A percentile compares a stretch with the other conserved stretches of the same genome.
phyloP scores from a whole-genome alignment of 2,888 invertebrate species.

The Lithophane socia region DNA sequence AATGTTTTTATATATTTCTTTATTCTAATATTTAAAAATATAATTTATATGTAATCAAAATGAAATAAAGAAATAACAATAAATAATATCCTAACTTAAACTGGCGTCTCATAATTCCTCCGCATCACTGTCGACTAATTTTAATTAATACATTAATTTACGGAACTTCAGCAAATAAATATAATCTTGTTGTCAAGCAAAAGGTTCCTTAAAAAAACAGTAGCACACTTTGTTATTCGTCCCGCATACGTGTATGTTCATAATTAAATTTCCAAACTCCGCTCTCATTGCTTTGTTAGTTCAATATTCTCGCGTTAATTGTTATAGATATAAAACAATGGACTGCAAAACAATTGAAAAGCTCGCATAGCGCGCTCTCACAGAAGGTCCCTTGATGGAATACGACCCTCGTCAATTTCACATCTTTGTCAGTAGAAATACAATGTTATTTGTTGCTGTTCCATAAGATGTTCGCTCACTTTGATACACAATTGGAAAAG shows the following conservation, averaged over 20 bases:
- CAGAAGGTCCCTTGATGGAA: conserved; percentile 63
- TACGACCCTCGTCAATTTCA: conserved; percentile 79
- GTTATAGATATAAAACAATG: conserved; percentile 60
- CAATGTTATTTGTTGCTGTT: conserved; percentile 65
- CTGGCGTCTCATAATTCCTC: neutral
- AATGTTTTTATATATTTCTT: too few relatives aligned
- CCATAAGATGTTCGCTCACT: conserved; percentile 49
- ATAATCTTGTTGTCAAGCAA: neutral
- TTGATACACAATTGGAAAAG: conserved; percentile 56
- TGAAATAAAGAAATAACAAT: too few relatives aligned
- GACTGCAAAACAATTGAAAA: conserved; percentile 60
- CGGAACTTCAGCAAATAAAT: neutral
- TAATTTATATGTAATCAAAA: too few relatives aligned
- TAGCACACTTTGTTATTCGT: neutral
- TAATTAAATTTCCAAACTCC: conserved; percentile 27
- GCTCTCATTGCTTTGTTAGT: conserved; percentile 49
- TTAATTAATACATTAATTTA: neutral
- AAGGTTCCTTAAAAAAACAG: neutral
- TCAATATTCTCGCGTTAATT: conserved; percentile 39
- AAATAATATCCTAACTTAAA: neutral
- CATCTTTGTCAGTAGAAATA: conserved; percentile 64
- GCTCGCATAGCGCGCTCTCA: conserved; percentile 43
- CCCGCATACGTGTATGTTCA: neutral
- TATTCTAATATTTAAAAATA: too few relatives aligned
- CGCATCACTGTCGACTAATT: neutral